Percentiles rank a stretch among this genome's conserved stretches.
Conservation (phyloP, 2,113 vertebrate species). For the Naja naja region DNA sequence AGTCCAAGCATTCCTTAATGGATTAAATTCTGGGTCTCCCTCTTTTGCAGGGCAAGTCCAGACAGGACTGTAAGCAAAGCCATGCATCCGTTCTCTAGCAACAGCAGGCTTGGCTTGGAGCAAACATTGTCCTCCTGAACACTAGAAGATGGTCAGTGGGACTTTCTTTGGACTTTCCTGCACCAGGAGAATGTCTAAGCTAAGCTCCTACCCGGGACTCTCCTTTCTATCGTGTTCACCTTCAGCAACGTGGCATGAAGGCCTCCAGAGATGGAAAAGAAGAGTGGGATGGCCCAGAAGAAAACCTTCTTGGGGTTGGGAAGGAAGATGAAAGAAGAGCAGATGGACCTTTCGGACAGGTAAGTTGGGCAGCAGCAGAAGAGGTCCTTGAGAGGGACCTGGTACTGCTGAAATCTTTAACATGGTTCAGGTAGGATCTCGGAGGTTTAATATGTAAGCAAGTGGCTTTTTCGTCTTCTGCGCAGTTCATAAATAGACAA, state of each 20-base stretch:
- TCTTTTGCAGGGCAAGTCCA: constrained; percentile 75
- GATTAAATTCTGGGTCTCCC: constrained; percentile 72
- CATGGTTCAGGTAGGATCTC: neutral
- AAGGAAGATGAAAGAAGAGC: constrained; percentile 19
- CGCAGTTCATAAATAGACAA: neutral
- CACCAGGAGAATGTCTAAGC: neutral
- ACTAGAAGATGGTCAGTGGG: neutral
- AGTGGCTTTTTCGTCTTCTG: neutral
- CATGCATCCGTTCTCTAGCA: constrained; percentile 77
- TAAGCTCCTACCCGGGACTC: neutral
- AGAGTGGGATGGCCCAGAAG: neutral
- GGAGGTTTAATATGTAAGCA: neutral
- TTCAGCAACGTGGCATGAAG: neutral
- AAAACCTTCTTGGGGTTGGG: constrained; percentile 11
- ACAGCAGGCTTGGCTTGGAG: constrained; percentile 66
- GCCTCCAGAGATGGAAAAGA: neutral
- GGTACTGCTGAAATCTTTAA: neutral
- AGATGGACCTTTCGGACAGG: constrained; percentile 45
- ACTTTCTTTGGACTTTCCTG: neutral
- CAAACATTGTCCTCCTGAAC: constrained; percentile 43
- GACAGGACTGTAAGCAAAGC: constrained; percentile 66
- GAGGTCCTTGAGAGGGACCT: too few species aligned
- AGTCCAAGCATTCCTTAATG: constrained; percentile 65
- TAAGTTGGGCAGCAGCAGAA: constrained; percentile 43
- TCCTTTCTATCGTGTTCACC: neutral